These are phyloP conservation scores for Vesta saturnalis DNA, from an alignment of 2,888 invertebrate species.

Conservation along the genomic window DNA sequence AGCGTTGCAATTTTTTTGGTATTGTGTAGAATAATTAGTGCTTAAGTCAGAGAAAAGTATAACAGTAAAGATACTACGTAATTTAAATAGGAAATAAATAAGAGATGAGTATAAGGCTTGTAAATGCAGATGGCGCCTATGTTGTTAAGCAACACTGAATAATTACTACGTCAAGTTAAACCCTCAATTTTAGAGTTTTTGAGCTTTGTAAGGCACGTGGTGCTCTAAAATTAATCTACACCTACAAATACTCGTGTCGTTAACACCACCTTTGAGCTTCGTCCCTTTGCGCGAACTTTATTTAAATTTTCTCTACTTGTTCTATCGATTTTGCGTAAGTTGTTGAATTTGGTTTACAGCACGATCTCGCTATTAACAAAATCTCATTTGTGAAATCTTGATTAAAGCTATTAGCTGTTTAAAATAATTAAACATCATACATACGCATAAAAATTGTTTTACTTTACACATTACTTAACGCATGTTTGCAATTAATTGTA, in stretches of 20 bases:
- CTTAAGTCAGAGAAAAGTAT: no score
- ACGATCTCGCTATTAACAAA: constrained; percentile 1
- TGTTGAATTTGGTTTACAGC: background rate
- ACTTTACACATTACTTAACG: no score
- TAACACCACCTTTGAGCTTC: background rate
- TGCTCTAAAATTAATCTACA: background rate
- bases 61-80: no score
- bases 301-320: background rate
- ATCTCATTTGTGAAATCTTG: background rate
- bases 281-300: background rate
- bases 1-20: no score
- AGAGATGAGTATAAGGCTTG: background rate
- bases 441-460: no score
- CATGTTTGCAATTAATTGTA: no score
- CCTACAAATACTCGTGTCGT: background rate
- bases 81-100: no score
- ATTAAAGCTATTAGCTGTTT: background rate
- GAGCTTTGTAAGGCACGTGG: background rate
- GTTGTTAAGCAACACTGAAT: constrained; percentile 1
- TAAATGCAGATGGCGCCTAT: background rate
- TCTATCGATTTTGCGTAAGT: background rate
- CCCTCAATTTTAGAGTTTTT: background rate
- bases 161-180: background rate
- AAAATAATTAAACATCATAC: background rate
- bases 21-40: no score